These are phyloP conservation scores for Sparidentex hasta DNA, from an alignment of 2,797 vertebrate species.

Conservation along the genomic window DNA sequence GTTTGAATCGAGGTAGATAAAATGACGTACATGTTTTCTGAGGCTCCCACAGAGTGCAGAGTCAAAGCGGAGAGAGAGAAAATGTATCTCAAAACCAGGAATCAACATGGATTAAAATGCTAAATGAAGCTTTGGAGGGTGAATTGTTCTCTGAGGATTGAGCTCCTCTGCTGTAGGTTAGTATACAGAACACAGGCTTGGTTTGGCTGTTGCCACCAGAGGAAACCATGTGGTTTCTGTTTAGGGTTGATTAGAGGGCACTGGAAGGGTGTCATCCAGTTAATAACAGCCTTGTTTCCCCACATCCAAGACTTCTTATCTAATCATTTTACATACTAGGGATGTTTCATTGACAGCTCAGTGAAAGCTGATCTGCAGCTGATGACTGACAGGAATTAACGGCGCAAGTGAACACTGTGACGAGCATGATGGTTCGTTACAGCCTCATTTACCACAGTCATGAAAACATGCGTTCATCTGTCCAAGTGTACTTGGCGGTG, in stretches of 20 bases:
- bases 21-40: neutral
- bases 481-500: neutral
- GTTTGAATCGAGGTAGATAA: slow-evolving; percentile 12
- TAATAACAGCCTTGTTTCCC: slow-evolving; percentile 6
- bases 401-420: neutral
- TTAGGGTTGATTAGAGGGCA: slow-evolving; percentile 51
- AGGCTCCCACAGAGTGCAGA: neutral
- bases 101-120: neutral
- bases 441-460: neutral
- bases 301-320: slow-evolving; percentile 3
- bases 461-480: neutral
- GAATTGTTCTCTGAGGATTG: slow-evolving; percentile 1
- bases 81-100: neutral
- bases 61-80: neutral
- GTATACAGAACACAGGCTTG: neutral
- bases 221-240: slow-evolving; percentile 61
- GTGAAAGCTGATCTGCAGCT: no score
- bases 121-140: neutral
- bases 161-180: neutral
- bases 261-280: slow-evolving; percentile 6
- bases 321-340: slow-evolving; percentile 2
- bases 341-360: slow-evolving; percentile 14
- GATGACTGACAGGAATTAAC: neutral
- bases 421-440: neutral
- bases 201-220: slow-evolving; percentile 15